Evolutionary conservation across 2,113 vertebrate species (phyloP).

Genomic region (Amblyornis subalaris): DNA sequence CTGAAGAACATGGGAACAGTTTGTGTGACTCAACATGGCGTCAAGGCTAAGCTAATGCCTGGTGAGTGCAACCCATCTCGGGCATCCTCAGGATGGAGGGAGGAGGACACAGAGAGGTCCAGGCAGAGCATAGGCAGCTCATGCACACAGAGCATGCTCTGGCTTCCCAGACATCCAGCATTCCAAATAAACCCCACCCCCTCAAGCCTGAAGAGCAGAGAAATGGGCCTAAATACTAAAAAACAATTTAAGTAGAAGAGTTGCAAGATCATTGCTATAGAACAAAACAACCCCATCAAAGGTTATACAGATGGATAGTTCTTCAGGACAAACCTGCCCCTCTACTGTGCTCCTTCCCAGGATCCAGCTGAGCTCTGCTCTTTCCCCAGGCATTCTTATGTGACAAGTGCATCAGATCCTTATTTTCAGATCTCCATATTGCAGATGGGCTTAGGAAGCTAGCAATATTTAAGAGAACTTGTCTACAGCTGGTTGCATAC

Average conservation of each 20-base stretch:
- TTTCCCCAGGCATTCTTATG: background rate
- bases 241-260: background rate
- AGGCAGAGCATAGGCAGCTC: background rate
- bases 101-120: background rate
- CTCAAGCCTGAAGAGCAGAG: background rate
- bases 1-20: background rate
- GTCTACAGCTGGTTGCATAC: background rate
- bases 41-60: background rate
- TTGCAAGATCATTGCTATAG: background rate
- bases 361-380: background rate
- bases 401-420: background rate
- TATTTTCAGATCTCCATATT: background rate
- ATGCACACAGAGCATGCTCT: background rate
- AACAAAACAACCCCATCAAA: background rate
- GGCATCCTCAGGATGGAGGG: background rate
- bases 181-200: background rate
- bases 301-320: background rate
- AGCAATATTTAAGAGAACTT: background rate
- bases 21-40: background rate
- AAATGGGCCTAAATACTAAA: background rate
- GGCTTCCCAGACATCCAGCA: background rate
- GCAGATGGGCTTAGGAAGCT: background rate
- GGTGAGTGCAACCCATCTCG: background rate
- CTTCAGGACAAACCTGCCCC: background rate
- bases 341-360: background rate